Base-by-base conservation (phyloP, 2,113 vertebrate species). In the Hucho hucho region DNA sequence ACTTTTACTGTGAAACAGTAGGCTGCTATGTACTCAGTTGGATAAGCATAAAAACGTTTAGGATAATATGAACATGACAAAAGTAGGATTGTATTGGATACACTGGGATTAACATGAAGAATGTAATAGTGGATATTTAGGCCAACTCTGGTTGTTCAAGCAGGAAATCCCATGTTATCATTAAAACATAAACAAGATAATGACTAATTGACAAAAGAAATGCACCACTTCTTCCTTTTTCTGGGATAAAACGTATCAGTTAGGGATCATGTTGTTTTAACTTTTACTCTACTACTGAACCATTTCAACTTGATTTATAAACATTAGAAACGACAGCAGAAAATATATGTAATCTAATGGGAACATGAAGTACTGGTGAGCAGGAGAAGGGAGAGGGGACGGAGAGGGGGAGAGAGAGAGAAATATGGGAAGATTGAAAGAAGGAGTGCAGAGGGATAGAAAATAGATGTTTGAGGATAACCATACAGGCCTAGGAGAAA, bases 161-260 rank as follows among this genome's bases (percentile, higher is more conserved):
- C 67, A 46, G 37, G 29, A 67, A 67, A 69, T 18, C 67, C 20
- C 37, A n/a, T 64, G 3, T 28, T 26, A 28, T 20, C 3, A 29
- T 46, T 46, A 47, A 46, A 20, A 46, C 22, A 69, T 69, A 46
- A 69, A 46, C 67, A 69, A 69, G 67, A 69, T 69, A 69, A 22
- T 47, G 67, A 47, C 5, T 6, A 37, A 47, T 69, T 69, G 37
- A 22, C 67, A 24, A 37, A 11, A 37, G 16, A 46, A 69, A 69
- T 22, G 67, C 37, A 18, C 26, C 13, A 69, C n/a, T 16, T 20
- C 29, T 32, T 32, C 18, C 37, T n/a, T 25, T 24, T 32, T 46
- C 11, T 20, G 29, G 16, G 5, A 37, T 18, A 28, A 16, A 37
- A 46, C 20, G 1, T 4, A 69, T 14, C 67, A 47, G 16, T n/a